Conservation (phyloP, 2,888 invertebrate genomes). For the Acleris emargana region DNA sequence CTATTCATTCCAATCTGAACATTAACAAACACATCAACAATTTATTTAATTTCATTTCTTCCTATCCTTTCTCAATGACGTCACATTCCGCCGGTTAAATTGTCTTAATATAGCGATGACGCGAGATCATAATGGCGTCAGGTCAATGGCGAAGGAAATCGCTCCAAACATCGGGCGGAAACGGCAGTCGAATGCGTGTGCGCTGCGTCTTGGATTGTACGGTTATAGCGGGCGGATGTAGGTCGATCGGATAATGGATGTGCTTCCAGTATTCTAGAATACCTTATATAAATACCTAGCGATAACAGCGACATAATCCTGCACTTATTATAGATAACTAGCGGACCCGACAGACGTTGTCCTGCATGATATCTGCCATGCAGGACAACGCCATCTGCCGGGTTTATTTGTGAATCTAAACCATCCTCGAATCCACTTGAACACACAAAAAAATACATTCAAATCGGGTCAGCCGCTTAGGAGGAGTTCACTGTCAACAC, state of each 20-base stretch:
- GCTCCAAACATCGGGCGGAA: slow-evolving; percentile 31
- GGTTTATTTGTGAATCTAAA: too few species aligned
- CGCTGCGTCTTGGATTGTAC: background rate
- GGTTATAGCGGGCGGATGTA: slow-evolving; percentile 14
- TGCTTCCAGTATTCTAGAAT: background rate
- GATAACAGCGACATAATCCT: too few species aligned
- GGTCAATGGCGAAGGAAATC: slow-evolving; percentile 28
- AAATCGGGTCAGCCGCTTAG: too few species aligned
- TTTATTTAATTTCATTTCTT: background rate
- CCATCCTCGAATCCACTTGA: too few species aligned
- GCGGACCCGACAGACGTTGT: too few species aligned
- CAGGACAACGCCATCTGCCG: too few species aligned
- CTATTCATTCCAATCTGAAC: too few species aligned
- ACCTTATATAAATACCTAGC: background rate
- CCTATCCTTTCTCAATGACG: background rate
- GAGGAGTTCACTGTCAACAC: too few species aligned
- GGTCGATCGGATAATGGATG: background rate
- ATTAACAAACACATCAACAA: too few species aligned
- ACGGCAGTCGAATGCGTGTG: slow-evolving; percentile 8
- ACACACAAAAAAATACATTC: too few species aligned
- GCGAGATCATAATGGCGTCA: slow-evolving; percentile 20
- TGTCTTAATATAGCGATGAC: slow-evolving; percentile 33
- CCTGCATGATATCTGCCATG: too few species aligned
- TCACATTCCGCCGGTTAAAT: slow-evolving; percentile 12
- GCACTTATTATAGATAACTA: too few species aligned